phyloP scores from a whole-genome alignment of 2,113 vertebrate species.

The Ammodytes marinus region DNA sequence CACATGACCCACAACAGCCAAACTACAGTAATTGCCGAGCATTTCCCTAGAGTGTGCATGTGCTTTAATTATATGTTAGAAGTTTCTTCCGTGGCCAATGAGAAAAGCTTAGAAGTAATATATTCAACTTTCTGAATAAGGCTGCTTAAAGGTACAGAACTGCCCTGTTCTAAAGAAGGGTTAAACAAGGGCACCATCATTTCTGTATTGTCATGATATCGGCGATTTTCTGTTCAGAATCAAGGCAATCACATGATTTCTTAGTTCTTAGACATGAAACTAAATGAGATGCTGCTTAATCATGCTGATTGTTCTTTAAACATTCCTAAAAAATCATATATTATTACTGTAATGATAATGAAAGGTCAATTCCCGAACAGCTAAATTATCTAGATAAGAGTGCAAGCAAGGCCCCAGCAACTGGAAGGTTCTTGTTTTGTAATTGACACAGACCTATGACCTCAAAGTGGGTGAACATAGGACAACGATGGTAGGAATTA shows the following conservation, averaged over 20 bases:
- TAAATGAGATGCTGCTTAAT: constrained; percentile 1
- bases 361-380: not conserved
- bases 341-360: too few relatives aligned
- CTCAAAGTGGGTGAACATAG: not conserved
- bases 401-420: not conserved
- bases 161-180: not conserved
- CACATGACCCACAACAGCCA: constrained; percentile 67
- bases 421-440: not conserved
- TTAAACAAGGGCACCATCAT: not conserved
- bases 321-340: not conserved
- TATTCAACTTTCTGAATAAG: not conserved
- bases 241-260: constrained; percentile 29
- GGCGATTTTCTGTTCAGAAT: constrained; percentile 26
- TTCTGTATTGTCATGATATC: constrained; percentile 31
- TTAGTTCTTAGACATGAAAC: not conserved
- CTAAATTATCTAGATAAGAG: not conserved
- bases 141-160: not conserved
- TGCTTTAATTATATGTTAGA: not conserved
- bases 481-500: not conserved
- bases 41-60: not conserved
- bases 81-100: constrained; percentile 1
- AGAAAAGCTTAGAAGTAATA: constrained; percentile 11
- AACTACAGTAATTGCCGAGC: constrained; percentile 28
- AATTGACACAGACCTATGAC: not conserved
- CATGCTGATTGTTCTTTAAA: constrained; percentile 24